Conservation (phyloP, 2,797 vertebrate genomes). For the Threskiornis aethiopicus region DNA sequence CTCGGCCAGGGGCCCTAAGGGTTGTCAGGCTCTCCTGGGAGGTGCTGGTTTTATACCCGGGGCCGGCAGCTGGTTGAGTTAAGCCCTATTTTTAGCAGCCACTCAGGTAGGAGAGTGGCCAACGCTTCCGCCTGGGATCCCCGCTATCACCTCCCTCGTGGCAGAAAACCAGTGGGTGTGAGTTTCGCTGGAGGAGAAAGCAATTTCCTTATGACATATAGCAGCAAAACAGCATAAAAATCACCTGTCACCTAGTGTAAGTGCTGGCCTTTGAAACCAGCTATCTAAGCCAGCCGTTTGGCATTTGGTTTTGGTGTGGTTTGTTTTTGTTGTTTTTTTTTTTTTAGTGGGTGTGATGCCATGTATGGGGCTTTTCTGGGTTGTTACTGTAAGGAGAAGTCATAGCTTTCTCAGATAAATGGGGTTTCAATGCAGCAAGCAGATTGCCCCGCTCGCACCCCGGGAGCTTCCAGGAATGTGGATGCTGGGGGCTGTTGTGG, state of each 20-base stretch:
- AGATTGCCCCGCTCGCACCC: neutral
- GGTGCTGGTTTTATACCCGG: neutral
- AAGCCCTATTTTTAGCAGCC: constrained; percentile 64
- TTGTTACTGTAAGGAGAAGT: neutral
- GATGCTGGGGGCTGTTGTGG: accelerated
- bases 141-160: neutral
- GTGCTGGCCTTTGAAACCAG: neutral
- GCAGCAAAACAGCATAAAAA: neutral
- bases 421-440: neutral
- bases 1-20: accelerated
- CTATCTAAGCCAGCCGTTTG: neutral
- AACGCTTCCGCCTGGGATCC: neutral
- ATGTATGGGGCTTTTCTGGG: neutral
- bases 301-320: neutral
- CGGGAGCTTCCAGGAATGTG: neutral
- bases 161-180: neutral
- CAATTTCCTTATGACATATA: constrained; percentile 3
- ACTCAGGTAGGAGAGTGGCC: neutral
- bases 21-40: neutral
- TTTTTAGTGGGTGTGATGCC: neutral
- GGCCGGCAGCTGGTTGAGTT: neutral
- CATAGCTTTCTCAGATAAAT: neutral
- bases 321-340: no score
- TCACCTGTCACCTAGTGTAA: neutral
- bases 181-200: constrained; percentile 38